Evolutionary conservation across 2,888 invertebrate species (phyloP).

Genomic region (Eristalinus aeneus): DNA sequence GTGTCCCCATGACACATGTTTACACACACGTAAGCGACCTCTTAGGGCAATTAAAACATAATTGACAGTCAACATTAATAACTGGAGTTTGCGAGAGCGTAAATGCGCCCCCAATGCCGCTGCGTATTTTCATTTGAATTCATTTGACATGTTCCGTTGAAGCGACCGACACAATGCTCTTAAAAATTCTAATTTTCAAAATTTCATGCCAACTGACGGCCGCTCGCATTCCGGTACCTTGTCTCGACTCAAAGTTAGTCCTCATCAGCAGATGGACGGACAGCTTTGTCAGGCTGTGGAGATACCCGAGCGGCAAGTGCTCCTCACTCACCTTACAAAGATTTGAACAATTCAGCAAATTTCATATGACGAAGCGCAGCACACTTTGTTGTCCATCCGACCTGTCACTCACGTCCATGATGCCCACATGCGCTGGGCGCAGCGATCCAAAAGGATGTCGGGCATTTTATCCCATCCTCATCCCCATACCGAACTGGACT

Average conservation of each 20-base stretch:
- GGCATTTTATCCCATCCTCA: constrained; percentile 18
- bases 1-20: constrained; percentile 47
- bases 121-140: background rate
- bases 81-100: constrained; percentile 65
- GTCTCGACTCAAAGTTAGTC: background rate
- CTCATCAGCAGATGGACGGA: background rate
- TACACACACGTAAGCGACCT: constrained; percentile 73
- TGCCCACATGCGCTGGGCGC: constrained; percentile 10
- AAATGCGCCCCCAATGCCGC: constrained; percentile 26
- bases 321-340: constrained; percentile 45
- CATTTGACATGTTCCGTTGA: constrained; percentile 25
- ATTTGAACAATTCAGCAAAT: constrained; percentile 68
- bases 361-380: constrained; percentile 54
- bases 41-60: constrained; percentile 81
- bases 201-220: constrained; percentile 53
- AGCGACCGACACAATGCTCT: constrained; percentile 3
- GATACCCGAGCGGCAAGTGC: constrained; percentile 26
- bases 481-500: background rate
- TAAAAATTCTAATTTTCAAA: constrained; percentile 65
- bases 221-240: background rate
- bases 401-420: constrained; percentile 62
- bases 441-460: constrained; percentile 42
- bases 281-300: constrained; percentile 28
- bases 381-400: constrained; percentile 62
- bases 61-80: constrained; percentile 80